phyloP scores from a whole-genome alignment of 2,113 vertebrate species.

The Mola mola region DNA sequence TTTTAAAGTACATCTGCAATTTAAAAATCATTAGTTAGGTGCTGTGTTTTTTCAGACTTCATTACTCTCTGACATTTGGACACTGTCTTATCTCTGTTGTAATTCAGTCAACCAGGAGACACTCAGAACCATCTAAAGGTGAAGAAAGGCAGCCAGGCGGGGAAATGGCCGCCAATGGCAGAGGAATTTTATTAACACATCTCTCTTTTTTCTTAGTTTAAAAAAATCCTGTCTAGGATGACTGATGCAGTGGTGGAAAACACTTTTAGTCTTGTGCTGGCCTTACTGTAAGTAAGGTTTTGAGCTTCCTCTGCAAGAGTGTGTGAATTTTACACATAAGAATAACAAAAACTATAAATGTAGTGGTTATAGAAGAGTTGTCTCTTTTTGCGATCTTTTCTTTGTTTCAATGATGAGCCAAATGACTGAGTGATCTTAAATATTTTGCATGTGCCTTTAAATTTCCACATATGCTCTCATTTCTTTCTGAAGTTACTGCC shows the following conservation, averaged over 20 bases:
- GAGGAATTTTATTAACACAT: constrained; percentile 20
- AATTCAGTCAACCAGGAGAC: constrained; percentile 47
- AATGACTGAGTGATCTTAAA: too few species aligned
- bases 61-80: constrained; percentile 25
- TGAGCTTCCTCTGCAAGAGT: too few species aligned
- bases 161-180: constrained; percentile 38
- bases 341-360: too few species aligned
- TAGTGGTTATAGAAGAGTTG: too few species aligned
- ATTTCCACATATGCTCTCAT: too few species aligned
- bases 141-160: constrained; percentile 21
- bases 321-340: too few species aligned
- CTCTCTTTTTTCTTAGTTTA: constrained; percentile 15
- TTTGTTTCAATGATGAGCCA: too few species aligned
- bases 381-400: too few species aligned
- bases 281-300: too few species aligned
- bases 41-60: not conserved
- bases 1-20: not conserved
- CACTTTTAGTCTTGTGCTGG: not conserved
- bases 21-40: not conserved
- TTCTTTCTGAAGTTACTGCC: too few species aligned
- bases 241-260: not conserved
- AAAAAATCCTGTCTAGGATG: not conserved
- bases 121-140: constrained; percentile 4
- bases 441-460: too few species aligned
- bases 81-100: constrained; percentile 30